These are phyloP conservation scores for Scomber japonicus DNA, from an alignment of 2,113 vertebrate species.

Conservation along the genomic window DNA sequence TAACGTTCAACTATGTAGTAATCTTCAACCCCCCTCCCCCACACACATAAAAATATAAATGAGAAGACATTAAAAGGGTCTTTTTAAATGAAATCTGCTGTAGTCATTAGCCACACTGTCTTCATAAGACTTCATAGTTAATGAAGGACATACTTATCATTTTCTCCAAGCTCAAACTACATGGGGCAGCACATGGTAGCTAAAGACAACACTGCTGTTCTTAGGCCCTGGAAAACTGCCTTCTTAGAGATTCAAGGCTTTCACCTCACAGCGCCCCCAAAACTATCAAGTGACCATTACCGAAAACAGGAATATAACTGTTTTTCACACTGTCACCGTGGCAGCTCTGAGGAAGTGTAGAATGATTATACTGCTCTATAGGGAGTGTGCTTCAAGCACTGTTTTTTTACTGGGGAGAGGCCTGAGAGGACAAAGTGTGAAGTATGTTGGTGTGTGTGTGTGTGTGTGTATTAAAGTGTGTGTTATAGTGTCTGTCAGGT, in stretches of 20 bases:
- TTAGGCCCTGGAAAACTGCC: constrained; percentile 15
- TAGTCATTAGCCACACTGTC: neutral
- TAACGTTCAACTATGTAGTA: too few relatives aligned
- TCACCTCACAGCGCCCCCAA: constrained; percentile 37
- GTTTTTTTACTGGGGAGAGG: constrained; percentile 28
- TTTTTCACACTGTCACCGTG: constrained; percentile 57
- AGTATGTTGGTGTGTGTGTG: constrained; percentile 28
- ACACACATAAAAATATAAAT: too few relatives aligned
- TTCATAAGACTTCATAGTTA: too few relatives aligned
- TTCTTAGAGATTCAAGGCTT: constrained; percentile 26
- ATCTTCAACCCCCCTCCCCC: too few relatives aligned
- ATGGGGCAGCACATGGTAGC: neutral
- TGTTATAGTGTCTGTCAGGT: constrained; percentile 30
- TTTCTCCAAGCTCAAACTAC: neutral
- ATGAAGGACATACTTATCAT: too few relatives aligned
- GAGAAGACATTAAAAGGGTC: neutral
- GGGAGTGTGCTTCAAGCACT: constrained; percentile 40
- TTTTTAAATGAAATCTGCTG: neutral
- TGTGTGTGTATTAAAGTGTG: constrained; percentile 35
- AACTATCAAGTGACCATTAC: constrained; percentile 42
- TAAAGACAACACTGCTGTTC: neutral
- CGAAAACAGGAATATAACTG: constrained; percentile 33
- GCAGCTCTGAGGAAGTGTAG: constrained; percentile 55
- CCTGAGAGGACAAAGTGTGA: constrained; percentile 33
- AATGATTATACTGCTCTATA: constrained; percentile 47